Percentiles rank a stretch among this genome's conserved stretches.
Conservation (phyloP, 2,113 vertebrate species). For the Clarias batrachus region DNA sequence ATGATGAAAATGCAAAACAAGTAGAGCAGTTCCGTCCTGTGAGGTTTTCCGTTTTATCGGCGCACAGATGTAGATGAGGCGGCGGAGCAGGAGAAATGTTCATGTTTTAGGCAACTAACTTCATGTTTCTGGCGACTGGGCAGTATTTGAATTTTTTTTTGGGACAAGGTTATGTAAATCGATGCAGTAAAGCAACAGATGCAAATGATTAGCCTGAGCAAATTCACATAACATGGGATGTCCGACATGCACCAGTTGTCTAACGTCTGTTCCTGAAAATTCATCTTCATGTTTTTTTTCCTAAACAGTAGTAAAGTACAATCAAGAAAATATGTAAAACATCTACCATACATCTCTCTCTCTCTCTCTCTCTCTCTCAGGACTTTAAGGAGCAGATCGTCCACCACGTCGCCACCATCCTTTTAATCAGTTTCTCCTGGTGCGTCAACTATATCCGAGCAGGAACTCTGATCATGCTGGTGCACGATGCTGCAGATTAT, state of each 20-base stretch:
- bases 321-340: neutral
- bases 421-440: slow-evolving; percentile 93
- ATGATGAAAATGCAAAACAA: neutral
- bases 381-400: slow-evolving; percentile 95
- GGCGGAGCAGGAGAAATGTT: neutral
- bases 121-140: neutral
- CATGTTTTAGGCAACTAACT: too few relatives aligned
- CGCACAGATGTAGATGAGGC: neutral
- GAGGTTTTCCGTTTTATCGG: neutral
- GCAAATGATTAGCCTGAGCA: neutral
- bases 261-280: neutral
- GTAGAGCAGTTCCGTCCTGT: neutral
- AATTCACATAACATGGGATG: neutral
- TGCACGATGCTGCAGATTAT: slow-evolving; percentile 88
- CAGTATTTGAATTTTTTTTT: neutral
- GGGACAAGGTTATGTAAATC: neutral
- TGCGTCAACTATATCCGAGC: slow-evolving; percentile 89
- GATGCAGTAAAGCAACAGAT: neutral
- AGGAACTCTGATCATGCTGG: slow-evolving; percentile 89
- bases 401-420: slow-evolving; percentile 90
- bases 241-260: neutral
- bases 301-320: neutral
- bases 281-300: neutral
- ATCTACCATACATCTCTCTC: too few relatives aligned
- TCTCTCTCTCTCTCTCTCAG: slow-evolving; percentile 61